Conservation (phyloP, 2,113 vertebrate species). For the Austrofundulus limnaeus region DNA sequence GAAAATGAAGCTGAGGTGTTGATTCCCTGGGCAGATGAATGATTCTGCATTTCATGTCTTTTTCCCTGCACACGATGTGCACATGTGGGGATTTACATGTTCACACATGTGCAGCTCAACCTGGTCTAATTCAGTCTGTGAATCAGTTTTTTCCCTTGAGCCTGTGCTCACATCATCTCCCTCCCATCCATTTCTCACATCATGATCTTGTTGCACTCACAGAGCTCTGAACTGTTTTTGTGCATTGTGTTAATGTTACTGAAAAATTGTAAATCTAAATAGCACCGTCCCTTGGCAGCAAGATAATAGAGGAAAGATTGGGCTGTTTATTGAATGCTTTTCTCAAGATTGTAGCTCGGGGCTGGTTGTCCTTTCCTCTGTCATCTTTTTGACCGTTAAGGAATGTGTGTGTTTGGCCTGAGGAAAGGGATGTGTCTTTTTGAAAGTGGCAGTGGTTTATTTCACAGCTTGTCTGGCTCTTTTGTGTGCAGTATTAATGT, state of each 20-base stretch:
- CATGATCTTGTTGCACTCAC: slow-evolving; percentile 39
- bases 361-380: slow-evolving; percentile 27
- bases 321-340: slow-evolving; percentile 42
- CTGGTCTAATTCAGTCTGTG: slow-evolving; percentile 33
- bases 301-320: slow-evolving; percentile 40
- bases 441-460: slow-evolving; percentile 27
- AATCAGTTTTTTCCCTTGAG: slow-evolving; percentile 32
- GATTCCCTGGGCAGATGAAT: slow-evolving; percentile 52
- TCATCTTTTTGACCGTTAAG: slow-evolving; percentile 14
- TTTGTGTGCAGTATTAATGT: slow-evolving; percentile 32
- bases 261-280: slow-evolving; percentile 67
- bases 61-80: slow-evolving; percentile 36
- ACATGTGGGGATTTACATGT: slow-evolving; percentile 15
- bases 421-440: slow-evolving; percentile 35
- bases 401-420: slow-evolving; percentile 21
- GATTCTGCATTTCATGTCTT: slow-evolving; percentile 19
- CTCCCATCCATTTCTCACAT: slow-evolving; percentile 5
- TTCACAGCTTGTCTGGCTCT: slow-evolving; percentile 26
- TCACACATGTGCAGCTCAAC: slow-evolving; percentile 8
- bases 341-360: slow-evolving; percentile 23
- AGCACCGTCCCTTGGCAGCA: slow-evolving; percentile 27
- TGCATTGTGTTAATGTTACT: slow-evolving; percentile 47
- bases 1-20: too few species aligned
- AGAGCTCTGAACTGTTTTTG: slow-evolving; percentile 34
- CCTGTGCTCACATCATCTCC: not conserved